These are phyloP conservation scores for Rostratula benghalensis DNA, from an alignment of 2,113 vertebrate genomes.

Conservation along the genomic window DNA sequence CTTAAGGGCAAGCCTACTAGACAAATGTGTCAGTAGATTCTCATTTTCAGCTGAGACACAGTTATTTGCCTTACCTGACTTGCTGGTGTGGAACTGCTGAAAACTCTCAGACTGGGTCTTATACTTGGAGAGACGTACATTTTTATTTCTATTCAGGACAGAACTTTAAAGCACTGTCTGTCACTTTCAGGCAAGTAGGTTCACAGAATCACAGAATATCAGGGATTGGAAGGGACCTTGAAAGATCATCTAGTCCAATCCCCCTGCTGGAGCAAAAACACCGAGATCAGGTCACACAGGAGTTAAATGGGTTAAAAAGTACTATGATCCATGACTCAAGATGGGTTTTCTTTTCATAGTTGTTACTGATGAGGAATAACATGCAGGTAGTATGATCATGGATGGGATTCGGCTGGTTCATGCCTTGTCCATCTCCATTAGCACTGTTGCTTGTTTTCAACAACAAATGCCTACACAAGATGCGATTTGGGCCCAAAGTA, in stretches of 20 bases:
- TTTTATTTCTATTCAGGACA: neutral
- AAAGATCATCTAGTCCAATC: no score
- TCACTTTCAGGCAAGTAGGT: neutral
- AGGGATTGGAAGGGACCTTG: no score
- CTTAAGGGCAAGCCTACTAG: neutral
- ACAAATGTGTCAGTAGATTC: neutral
- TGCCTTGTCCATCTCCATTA: neutral
- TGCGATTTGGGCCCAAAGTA: neutral
- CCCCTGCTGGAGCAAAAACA: no score
- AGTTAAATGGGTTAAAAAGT: no score
- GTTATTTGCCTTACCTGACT: neutral
- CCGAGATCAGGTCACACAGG: no score
- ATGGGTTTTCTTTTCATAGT: neutral
- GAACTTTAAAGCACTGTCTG: neutral
- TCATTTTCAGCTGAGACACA: neutral
- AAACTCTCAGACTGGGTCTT: neutral
- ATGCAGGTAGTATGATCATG: no score
- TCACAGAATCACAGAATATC: no score
- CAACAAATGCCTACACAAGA: neutral
- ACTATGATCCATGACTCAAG: neutral
- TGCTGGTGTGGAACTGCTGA: neutral
- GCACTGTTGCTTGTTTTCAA: neutral
- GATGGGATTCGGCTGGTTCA: neutral
- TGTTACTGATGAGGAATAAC: neutral
- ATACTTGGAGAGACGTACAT: neutral